Base-by-base conservation (phyloP, 2,113 vertebrate genomes). In the Aegithalos caudatus region DNA sequence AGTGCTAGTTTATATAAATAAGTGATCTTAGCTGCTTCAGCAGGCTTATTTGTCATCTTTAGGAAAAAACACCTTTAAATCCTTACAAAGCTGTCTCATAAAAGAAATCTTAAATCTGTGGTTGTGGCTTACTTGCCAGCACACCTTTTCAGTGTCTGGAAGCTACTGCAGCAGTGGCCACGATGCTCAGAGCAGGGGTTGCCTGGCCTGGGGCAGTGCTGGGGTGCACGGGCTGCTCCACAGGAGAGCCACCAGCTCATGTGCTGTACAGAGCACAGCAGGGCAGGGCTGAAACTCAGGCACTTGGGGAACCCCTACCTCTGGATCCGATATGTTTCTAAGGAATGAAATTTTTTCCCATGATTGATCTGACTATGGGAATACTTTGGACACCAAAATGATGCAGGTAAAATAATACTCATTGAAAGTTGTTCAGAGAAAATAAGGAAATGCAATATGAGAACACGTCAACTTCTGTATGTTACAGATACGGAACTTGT, bases 401-500 rank as follows among this genome's bases (percentile, higher is more conserved):
- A 71, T 62, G 53, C 94, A 96, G 95, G 96, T 94, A 96, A 97
- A 95, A 94, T 94, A 95, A 97, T 86, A 95, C 88, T 88, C 69
- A 81, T 27, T 91, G 92, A 94, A 94, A 94, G 53, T 86, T 29
- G 73, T 74, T 86, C 82, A 86, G 93, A 71, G 80, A 86, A 96
- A 94, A 96, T 90, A 94, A 95, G 94, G 80, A 95, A 96, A 92
- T 31, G 90, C 92, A 96, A 95, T 37, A 90, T 42, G 95, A 97
- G 96, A 96, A 45, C 48, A 67, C 8, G 1, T 88, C 92, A 92
- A 45, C 88, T 96, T 94, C 88, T 97, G 95, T 76, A 92, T 81
- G 93, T 92, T 92, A 96, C 88, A 86, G 82, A 94, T 78, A 93
- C 0, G 1, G 90, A 96, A 96, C 86, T 95, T 35, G 77, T 57